These are phyloP conservation scores for Ichneumoninae sp. DNA, from an alignment of 2,888 invertebrate genomes.

Conservation along the genomic window DNA sequence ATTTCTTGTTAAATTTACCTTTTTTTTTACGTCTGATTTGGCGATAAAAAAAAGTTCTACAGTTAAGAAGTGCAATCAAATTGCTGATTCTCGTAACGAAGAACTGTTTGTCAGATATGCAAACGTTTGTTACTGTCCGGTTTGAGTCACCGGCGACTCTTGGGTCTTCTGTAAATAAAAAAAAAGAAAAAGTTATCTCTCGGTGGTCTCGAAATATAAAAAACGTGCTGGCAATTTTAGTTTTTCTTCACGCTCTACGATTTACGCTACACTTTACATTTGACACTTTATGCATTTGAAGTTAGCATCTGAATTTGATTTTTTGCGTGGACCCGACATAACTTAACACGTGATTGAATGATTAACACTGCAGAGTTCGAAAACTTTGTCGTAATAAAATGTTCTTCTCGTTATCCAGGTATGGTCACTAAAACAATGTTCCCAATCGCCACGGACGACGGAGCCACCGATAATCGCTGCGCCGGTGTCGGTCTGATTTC, in stretches of 20 bases:
- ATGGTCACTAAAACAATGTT: slow-evolving; percentile 78
- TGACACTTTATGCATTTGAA: background rate
- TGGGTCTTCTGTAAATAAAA: too few relatives aligned
- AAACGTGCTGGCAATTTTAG: background rate
- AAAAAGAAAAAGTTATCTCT: background rate
- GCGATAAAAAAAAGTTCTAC: too few relatives aligned
- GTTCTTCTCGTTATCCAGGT: slow-evolving; percentile 72
- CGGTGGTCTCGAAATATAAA: background rate
- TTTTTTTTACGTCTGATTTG: too few relatives aligned
- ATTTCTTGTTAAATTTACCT: too few relatives aligned
- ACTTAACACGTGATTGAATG: background rate
- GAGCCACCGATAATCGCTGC: slow-evolving; percentile 68
- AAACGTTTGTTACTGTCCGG: background rate
- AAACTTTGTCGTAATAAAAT: background rate
- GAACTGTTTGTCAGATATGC: too few relatives aligned
- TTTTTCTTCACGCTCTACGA: background rate
- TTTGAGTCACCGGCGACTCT: background rate
- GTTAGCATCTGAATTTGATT: background rate
- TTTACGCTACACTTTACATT: too few relatives aligned
- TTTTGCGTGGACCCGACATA: background rate
- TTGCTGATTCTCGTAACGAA: too few relatives aligned
- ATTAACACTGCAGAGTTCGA: background rate
- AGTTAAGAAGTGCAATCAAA: too few relatives aligned
- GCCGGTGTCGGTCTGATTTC: slow-evolving; percentile 60
- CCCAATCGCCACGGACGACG: slow-evolving; percentile 67